Evolutionary conservation across 2,888 invertebrate genomes (phyloP).

Genomic region (Harpalus rufipes): DNA sequence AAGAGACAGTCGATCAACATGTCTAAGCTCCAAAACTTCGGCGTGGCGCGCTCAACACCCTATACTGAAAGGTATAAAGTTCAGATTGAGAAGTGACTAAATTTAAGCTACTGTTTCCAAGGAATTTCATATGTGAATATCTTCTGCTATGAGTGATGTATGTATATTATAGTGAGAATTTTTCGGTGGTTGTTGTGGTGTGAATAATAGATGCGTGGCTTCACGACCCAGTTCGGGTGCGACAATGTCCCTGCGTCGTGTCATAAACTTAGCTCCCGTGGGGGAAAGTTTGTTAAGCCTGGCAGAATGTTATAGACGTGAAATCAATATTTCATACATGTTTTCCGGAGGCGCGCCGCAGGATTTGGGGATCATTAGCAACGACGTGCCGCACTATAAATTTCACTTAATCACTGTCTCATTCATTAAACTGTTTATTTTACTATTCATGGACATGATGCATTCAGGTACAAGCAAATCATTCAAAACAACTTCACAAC

Average conservation of each 20-base stretch:
- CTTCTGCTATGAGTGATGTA: neutral
- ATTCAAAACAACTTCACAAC: conserved; percentile 26
- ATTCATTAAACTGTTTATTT: conserved; percentile 65
- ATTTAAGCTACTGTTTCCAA: too few species aligned
- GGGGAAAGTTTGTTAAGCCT: conserved; percentile 64
- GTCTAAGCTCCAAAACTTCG: too few species aligned
- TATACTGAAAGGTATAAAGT: too few species aligned
- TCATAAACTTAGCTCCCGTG: conserved; percentile 64
- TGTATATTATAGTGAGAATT: neutral
- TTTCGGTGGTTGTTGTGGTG: neutral
- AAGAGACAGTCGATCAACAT: too few species aligned
- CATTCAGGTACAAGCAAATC: neutral
- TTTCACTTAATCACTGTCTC: conserved; percentile 66
- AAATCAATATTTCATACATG: conserved; percentile 67
- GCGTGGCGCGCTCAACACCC: too few species aligned
- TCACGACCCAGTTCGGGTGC: neutral
- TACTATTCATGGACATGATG: conserved; percentile 36
- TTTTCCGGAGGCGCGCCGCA: conserved; percentile 56
- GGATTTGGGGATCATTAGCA: conserved; percentile 65
- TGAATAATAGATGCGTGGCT: conserved; percentile 4
- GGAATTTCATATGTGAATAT: neutral
- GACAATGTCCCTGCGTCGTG: conserved; percentile 24
- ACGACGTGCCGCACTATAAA: conserved; percentile 64
- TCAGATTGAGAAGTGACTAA: too few species aligned
- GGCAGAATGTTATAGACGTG: conserved; percentile 65